Base-by-base conservation (phyloP, 2,797 vertebrate genomes). In the Labroides dimidiatus region DNA sequence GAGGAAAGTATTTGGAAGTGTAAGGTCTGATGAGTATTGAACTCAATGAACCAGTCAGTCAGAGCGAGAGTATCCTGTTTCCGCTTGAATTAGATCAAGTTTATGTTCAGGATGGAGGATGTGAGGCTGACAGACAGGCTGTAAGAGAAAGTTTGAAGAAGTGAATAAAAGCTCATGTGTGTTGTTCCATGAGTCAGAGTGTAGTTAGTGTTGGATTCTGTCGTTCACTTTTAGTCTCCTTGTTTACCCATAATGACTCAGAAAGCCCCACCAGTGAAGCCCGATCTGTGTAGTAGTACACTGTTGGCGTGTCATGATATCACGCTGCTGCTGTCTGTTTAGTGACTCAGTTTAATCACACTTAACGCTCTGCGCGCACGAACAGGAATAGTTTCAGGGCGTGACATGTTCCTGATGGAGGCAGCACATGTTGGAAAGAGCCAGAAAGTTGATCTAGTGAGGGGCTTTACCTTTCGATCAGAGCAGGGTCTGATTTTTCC, bases 291-390 rank as follows among this genome's bases (percentile, higher is more conserved):
- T 33, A 41, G 41, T 60, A n/a, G 41, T 24, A 42, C 58, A 1
- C 59, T 3, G 44, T 62, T 36, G 21, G 59, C 52, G 49, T 6
- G 19, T 14, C 30, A 1, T 51, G 58, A 51, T 54, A 37, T 47
- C 67, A n/a, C 43, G 6, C 21, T 24, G 64, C 27, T 17, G 6
- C 23, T 23, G 53, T 59, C 27, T 4, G 51, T 45, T 53, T 20
- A 27, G 62, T 42, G 23, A 65, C 50, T 69, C 36, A 24, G 16
- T 68, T 75, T 48, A 57, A 80, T 84, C 77, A 54, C 63, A 65
- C 24, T 43, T 23, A 36, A 47, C 59, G 9, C 75, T 47, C 45
- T 6, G 61, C 13, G 61, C 13, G 24, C 6, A 0, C 7, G n/a
- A 30, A 58, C 76, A 30, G 63, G 56, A 73, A 78, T 78, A 74